Evolutionary conservation across 1,140 invertebrate genomes (phyloP), one percentile per base, ranked within the genome.

Genomic region (Pomacea maculata): DNA sequence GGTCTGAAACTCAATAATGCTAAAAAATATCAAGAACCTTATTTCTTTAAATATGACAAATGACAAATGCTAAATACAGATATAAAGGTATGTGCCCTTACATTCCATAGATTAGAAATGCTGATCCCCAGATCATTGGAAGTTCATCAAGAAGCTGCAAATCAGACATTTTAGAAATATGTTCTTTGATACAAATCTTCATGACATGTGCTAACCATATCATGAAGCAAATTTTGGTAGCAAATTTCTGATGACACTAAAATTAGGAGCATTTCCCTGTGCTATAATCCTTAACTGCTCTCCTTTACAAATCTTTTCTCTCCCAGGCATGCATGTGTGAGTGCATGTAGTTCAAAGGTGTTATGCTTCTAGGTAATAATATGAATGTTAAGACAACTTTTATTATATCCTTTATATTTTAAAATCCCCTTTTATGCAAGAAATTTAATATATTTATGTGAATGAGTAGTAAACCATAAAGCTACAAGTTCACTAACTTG

Each of bases 121-220:
- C 79, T 57, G 78, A 78, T 19, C 84, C 85, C 82, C 84, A 90
- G 9, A 90, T 72, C 89, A 90, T 91, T 25, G 89, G 86, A 25
- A 91, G 71, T 79, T 91, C 90, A 82, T 92, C 91, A 25, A 88
- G 78, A 21, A 92, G 78, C 83, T 85, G 78, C 19, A 73, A 73
- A 76, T 70, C 63, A 83, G 21, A 75, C 29, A 65, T 14, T 73
- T 21, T 34, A 71, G 5, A 71, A 14, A 71, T 34, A 71, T 34
- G 10, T 34, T 25, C 70, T 15, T 34, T 5, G 5, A 71, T 10
- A 71, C 70, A 11, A 71, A 25, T 25, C 25, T 25, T 25, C 25
- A 25, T 25, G 25, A 25, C 25, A 25, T 25, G 25, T 25, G 25
- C 25, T 25, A 25, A 25, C 25, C 25, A 25, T 25, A 25, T 25